These are phyloP conservation scores for Drosophila orena DNA, from an alignment of 1,140 invertebrate genomes.

Conservation along the genomic window DNA sequence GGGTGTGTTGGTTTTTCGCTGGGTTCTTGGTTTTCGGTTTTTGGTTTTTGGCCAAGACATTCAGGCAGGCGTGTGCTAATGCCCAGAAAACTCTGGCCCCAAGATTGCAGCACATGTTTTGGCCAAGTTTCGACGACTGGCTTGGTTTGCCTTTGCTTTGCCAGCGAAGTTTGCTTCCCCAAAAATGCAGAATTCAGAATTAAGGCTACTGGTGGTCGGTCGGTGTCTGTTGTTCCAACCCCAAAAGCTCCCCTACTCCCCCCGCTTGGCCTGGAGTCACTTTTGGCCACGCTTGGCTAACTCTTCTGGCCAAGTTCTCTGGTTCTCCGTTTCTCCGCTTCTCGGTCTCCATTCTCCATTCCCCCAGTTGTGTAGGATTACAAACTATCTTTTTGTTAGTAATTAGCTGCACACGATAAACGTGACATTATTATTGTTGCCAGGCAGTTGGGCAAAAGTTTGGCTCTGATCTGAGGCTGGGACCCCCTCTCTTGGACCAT, in stretches of 20 bases:
- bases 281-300: constrained; percentile 72
- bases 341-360: constrained; percentile 2
- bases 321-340: not conserved
- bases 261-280: constrained; percentile 63
- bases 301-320: constrained; percentile 30
- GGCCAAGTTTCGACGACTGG: constrained; percentile 56
- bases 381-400: constrained; percentile 83
- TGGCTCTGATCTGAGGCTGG: constrained; percentile 19
- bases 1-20: constrained; percentile 1
- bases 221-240: constrained; percentile 32
- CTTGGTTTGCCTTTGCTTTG: constrained; percentile 17
- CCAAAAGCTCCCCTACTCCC: not conserved
- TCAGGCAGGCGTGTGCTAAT: constrained; percentile 78
- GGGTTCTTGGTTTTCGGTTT: constrained; percentile 30
- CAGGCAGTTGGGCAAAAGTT: constrained; percentile 67
- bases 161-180: constrained; percentile 38
- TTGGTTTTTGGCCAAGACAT: constrained; percentile 49
- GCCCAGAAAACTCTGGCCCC: constrained; percentile 61
- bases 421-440: constrained; percentile 83
- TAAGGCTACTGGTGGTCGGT: constrained; percentile 60
- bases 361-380: constrained; percentile 65
- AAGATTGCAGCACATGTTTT: constrained; percentile 77
- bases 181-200: constrained; percentile 17
- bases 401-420: constrained; percentile 83
- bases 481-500: not conserved